Percentiles rank a stretch among this genome's conserved stretches.
These are phyloP conservation scores for Brachyopa scutellaris DNA, from an alignment of 2,888 invertebrate genomes.

Conservation along the genomic window DNA sequence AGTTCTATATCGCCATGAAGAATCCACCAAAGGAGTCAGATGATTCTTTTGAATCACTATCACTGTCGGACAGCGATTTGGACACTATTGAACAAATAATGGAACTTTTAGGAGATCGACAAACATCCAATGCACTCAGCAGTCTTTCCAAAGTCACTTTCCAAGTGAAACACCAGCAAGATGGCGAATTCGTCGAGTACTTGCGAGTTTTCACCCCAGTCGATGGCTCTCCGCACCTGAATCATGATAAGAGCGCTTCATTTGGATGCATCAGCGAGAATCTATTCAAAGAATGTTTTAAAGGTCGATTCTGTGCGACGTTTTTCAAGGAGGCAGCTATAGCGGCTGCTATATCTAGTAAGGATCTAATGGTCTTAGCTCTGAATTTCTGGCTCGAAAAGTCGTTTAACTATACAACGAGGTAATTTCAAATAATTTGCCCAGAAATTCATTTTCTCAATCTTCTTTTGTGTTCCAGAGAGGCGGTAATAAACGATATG, in stretches of 20 bases:
- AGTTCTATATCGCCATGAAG: constrained; percentile 78
- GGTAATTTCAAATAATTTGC: no score
- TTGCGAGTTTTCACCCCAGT: constrained; percentile 77
- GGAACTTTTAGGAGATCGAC: constrained; percentile 82
- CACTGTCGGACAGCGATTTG: constrained; percentile 81
- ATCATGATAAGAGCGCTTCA: constrained; percentile 78
- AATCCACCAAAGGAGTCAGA: constrained; percentile 72
- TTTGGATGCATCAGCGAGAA: constrained; percentile 78
- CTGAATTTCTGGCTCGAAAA: constrained; percentile 88
- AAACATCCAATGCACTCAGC: constrained; percentile 76
- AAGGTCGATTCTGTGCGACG: constrained; percentile 81
- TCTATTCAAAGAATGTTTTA: constrained; percentile 77
- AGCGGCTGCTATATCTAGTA: constrained; percentile 80
- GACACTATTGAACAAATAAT: constrained; percentile 86
- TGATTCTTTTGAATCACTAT: constrained; percentile 74
- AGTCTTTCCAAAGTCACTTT: constrained; percentile 84
- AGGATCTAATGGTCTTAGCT: constrained; percentile 87
- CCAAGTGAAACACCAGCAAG: constrained; percentile 82
- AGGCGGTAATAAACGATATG: constrained; percentile 84
- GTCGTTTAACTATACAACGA: constrained; percentile 81
- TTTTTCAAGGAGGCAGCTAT: constrained; percentile 77
- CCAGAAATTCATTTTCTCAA: no score
- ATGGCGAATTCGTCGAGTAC: constrained; percentile 84
- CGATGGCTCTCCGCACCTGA: constrained; percentile 77
- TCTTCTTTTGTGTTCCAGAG: no score